Evolutionary conservation across 2,888 invertebrate genomes (phyloP), one percentile per base, ranked within the genome.

Genomic region (Leucozona laternaria): DNA sequence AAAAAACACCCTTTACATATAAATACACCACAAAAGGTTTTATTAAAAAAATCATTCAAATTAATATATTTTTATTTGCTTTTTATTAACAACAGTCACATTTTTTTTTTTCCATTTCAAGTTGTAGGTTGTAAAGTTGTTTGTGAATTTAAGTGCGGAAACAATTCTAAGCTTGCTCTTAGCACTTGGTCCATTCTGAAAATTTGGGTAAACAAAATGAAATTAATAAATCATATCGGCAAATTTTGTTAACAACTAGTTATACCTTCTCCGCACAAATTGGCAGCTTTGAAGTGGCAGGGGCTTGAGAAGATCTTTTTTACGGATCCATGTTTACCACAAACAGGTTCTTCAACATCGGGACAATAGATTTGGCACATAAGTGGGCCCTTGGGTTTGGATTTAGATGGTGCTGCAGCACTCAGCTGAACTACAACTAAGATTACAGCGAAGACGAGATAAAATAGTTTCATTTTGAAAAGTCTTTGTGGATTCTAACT

Each of bases 321-420:
- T 2, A 15, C 22, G 11, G 79, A 64, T 28, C 83, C 79, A 8
- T 70, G 73, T 22, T 75, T 71, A 2, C 31, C 83, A 58, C 83
- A 83, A 15, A 79, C 75, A 37, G 73, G 83, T 0, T 60, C 34
- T 1, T 37, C 2, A 3, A 55, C 13, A 8, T 75, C 83, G 7
- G 83, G 75, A n/a, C 83, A 83, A 22, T 75, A 68, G 2, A 83
- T 83, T 48, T 75, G 75, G 11, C 83, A 83, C 17, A 83, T 25
- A 8, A 75, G 66, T 8, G 60, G 15, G 0, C 6, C 8, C 5
- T 55, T 58, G 2, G 66, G 1, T n/a, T 55, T 58, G 2, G 66
- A 2, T n/a, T 34, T n/a, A 0, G 22, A 22, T 7, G 71, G 25
- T n/a, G 37, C 17, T 15, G 53, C 82, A 48, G 40, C 34, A 48